Evolutionary conservation across 2,113 vertebrate genomes (phyloP).

Genomic region (Aegotheles bennettii): DNA sequence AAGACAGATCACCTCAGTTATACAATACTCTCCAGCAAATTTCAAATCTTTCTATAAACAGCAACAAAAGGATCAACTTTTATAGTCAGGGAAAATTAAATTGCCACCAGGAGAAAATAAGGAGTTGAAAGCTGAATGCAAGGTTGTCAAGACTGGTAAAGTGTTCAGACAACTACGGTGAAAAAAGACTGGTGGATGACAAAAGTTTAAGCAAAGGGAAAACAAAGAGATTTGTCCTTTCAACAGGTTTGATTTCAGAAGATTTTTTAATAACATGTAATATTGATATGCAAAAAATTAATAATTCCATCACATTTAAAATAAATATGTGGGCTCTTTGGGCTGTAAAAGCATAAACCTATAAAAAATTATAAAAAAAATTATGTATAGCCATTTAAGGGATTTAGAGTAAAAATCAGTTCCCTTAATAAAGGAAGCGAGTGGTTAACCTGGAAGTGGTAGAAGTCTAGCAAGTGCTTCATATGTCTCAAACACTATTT

Average conservation of each 20-base stretch:
- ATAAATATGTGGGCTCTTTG: background rate
- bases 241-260: background rate
- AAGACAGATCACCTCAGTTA: background rate
- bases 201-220: background rate
- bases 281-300: background rate
- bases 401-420: background rate
- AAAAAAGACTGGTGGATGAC: background rate
- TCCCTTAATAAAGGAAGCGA: background rate
- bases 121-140: background rate
- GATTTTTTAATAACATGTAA: background rate
- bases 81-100: background rate
- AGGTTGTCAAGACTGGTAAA: background rate
- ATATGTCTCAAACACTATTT: background rate
- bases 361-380: background rate
- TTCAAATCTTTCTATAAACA: background rate
- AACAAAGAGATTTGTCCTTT: background rate
- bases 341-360: background rate
- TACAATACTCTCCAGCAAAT: background rate
- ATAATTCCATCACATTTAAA: background rate
- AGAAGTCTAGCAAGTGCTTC: background rate
- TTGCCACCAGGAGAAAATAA: background rate
- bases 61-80: background rate
- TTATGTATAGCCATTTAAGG: background rate
- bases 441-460: background rate
- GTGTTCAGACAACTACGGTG: background rate